Evolutionary conservation across 2,113 vertebrate genomes (phyloP).

Genomic region (sheep (Ovis aries)): ARS-UI_Ramb_v3.0 NC_056072.1:47176501-47177000

Average conservation of each 20-base stretch:
- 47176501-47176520: neutral
- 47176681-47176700: neutral
- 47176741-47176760: neutral
- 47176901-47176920: neutral
- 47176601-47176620: neutral
- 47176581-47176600: neutral
- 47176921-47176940: rapidly evolving
- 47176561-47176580: neutral
- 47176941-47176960: neutral
- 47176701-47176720: neutral
- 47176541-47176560: neutral
- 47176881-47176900: neutral
- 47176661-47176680: neutral
- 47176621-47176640: neutral
- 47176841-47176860: too few species aligned
- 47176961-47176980: neutral
- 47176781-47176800: neutral
- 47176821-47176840: neutral
- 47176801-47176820: neutral
- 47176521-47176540: neutral
- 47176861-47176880: neutral
- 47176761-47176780: rapidly evolving
- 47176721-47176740: neutral
- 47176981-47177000: neutral
- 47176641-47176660: neutral